A percentile compares a stretch with the other conserved stretches of the same genome.
Conservation (phyloP, 1,140 invertebrate genomes). For the Diabrotica virgifera region DNA sequence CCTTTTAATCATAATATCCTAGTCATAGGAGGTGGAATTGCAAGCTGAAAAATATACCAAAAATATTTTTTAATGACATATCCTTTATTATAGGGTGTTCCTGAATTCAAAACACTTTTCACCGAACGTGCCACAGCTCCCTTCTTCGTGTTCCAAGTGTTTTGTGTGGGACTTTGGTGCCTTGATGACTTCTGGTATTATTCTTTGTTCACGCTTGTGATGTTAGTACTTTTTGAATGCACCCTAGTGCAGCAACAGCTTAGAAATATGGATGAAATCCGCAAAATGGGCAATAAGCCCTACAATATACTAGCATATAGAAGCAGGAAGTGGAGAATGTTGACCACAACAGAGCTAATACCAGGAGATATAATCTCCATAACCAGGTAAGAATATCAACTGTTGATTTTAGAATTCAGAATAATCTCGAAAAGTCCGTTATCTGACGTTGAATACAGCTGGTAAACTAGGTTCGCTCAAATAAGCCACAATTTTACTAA, state of each 20-base stretch:
- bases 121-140: constrained; percentile 97
- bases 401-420: too few species aligned
- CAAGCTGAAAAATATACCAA: too few species aligned
- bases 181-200: constrained; percentile 99
- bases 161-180: constrained; percentile 98
- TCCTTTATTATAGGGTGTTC: constrained; percentile 62
- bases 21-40: too few species aligned
- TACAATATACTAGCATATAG: constrained; percentile 93
- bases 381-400: constrained; percentile 46
- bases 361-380: constrained; percentile 98
- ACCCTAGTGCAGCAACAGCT: constrained; percentile 98
- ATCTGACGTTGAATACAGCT: too few species aligned
- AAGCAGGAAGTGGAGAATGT: constrained; percentile 86
- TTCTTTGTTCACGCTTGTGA: constrained; percentile 94
- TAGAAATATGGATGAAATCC: constrained; percentile 97
- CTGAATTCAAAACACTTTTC: constrained; percentile 95
- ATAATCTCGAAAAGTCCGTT: too few species aligned
- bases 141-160: constrained; percentile 95
- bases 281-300: constrained; percentile 99
- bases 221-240: constrained; percentile 97
- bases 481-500: too few species aligned
- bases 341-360: constrained; percentile 84
- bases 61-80: too few species aligned
- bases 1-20: too few species aligned
- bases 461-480: too few species aligned